phyloP scores from a whole-genome alignment of 2,888 invertebrate genomes.

The Desoria tigrina region DNA sequence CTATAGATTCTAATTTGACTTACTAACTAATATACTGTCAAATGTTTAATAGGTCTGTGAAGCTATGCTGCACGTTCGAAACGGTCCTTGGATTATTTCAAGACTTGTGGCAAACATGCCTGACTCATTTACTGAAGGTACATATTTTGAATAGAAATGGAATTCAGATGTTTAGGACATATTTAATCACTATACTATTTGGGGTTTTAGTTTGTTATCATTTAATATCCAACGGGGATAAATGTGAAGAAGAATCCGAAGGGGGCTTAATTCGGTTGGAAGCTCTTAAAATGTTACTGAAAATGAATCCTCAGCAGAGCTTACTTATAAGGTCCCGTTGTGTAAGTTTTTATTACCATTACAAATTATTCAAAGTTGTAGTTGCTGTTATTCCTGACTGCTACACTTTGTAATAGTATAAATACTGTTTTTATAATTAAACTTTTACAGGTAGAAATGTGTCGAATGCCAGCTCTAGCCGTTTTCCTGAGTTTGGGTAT shows the following conservation, averaged over 20 bases:
- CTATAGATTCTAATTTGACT: too few relatives aligned
- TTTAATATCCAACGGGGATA: constrained; percentile 82
- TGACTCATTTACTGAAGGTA: constrained; percentile 86
- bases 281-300: constrained; percentile 77
- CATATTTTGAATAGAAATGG: too few relatives aligned
- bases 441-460: constrained; percentile 68
- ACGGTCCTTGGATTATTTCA: constrained; percentile 85
- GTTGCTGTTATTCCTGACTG: too few relatives aligned
- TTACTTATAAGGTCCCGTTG: constrained; percentile 82
- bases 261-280: constrained; percentile 74
- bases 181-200: background rate
- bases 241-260: constrained; percentile 81
- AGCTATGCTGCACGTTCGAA: constrained; percentile 82
- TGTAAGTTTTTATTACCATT: constrained; percentile 58
- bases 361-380: too few relatives aligned
- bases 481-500: constrained; percentile 74
- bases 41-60: constrained; percentile 68
- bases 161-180: background rate
- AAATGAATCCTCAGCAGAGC: constrained; percentile 85
- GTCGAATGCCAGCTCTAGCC: constrained; percentile 85
- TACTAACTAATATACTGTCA: too few relatives aligned
- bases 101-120: constrained; percentile 92
- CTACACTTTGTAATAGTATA: background rate
- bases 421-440: background rate
- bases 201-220: constrained; percentile 71